A percentile compares a stretch with the other conserved stretches of the same genome.
These are phyloP conservation scores for Pinna nobilis DNA, from an alignment of 1,140 invertebrate genomes.

Conservation along the genomic window DNA sequence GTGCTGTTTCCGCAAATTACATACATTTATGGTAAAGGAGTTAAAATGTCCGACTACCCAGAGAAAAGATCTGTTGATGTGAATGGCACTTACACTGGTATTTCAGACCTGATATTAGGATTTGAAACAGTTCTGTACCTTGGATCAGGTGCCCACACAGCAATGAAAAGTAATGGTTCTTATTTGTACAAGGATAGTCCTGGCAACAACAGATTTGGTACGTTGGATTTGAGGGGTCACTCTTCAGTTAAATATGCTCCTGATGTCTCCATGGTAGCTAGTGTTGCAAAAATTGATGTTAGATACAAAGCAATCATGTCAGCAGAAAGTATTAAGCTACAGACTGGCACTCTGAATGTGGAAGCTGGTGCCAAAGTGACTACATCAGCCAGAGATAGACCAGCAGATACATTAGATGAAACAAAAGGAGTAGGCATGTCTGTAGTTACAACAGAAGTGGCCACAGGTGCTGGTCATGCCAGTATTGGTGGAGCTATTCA, in stretches of 20 bases:
- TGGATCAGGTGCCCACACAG: constrained; percentile 55
- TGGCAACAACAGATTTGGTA: constrained; percentile 55
- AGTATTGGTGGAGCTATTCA: constrained; percentile 55
- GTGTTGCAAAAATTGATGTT: constrained; percentile 52
- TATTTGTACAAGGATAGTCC: constrained; percentile 26
- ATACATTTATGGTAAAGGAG: constrained; percentile 58
- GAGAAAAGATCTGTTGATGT: constrained; percentile 51
- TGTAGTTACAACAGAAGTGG: constrained; percentile 21
- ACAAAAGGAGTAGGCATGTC: constrained; percentile 40
- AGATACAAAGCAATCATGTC: constrained; percentile 57
- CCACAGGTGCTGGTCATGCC: constrained; percentile 62
- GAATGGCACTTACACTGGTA: constrained; percentile 54
- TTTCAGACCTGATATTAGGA: constrained; percentile 51
- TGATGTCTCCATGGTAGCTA: constrained; percentile 51
- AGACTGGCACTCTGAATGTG: constrained; percentile 51
- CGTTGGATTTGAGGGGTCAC: constrained; percentile 55
- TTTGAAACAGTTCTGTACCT: constrained; percentile 54
- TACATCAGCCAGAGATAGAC: constrained; percentile 52
- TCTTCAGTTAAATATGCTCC: constrained; percentile 53
- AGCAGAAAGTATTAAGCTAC: constrained; percentile 58
- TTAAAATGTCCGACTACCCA: constrained; percentile 37
- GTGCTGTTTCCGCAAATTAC: constrained; percentile 53
- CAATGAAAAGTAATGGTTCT: constrained; percentile 42
- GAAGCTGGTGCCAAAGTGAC: constrained; percentile 61
- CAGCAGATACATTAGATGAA: constrained; percentile 52